Evolutionary conservation across 2,888 invertebrate genomes (phyloP).

Genomic region (Arctia plantaginis): DNA sequence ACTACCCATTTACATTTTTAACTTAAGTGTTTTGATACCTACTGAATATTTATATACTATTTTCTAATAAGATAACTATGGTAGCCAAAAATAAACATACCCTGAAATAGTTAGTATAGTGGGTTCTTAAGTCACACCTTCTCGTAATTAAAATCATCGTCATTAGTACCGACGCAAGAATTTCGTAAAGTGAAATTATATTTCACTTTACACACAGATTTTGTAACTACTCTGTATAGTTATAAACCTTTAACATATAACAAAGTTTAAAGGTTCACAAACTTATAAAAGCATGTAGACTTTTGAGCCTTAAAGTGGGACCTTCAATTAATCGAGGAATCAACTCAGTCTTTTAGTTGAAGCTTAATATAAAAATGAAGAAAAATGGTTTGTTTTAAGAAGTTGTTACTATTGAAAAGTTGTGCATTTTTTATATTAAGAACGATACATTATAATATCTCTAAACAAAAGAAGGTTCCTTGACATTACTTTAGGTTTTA

Average conservation of each 20-base stretch:
- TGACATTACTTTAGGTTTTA: not conserved
- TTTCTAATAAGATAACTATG: slow-evolving; percentile 23
- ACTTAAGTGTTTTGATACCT: slow-evolving; percentile 49
- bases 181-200: not conserved
- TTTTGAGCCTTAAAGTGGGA: not conserved
- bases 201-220: not conserved
- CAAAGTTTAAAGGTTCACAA: too few relatives aligned
- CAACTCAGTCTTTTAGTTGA: not conserved
- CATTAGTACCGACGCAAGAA: not conserved
- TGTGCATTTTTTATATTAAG: too few relatives aligned
- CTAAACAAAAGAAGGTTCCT: not conserved
- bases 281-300: too few relatives aligned
- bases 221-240: not conserved
- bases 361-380: not conserved
- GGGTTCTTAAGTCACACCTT: slow-evolving; percentile 15
- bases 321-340: not conserved
- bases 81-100: slow-evolving; percentile 9
- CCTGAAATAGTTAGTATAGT: slow-evolving; percentile 8
- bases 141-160: slow-evolving; percentile 11
- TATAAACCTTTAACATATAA: not conserved
- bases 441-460: not conserved
- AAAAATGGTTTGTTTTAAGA: not conserved
- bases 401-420: not conserved
- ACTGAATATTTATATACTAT: slow-evolving; percentile 50
- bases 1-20: slow-evolving; percentile 50